Conservation (phyloP, 2,797 vertebrate genomes). For the Microctenopoma stevenorrisi region DNA sequence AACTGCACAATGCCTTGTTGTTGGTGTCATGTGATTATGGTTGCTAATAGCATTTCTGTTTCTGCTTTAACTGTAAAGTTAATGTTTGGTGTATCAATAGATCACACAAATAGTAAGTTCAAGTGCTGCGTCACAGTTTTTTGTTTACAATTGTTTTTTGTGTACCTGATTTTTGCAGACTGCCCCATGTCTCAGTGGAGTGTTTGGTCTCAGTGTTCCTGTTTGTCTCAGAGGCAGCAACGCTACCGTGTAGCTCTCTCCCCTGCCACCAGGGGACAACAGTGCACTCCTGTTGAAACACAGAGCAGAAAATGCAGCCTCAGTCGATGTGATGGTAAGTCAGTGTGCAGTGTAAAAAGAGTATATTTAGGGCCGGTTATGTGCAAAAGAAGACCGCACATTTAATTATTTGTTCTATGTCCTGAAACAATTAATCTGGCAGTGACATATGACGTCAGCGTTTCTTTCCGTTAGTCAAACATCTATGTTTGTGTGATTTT, state of each 20-base stretch:
- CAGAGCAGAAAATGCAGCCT: slow-evolving; percentile 81
- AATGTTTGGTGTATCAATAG: too few relatives aligned
- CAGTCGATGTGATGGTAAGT: slow-evolving; percentile 81
- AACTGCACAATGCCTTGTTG: background rate
- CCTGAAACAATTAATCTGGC: background rate
- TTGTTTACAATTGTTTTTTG: background rate
- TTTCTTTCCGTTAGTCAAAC: background rate
- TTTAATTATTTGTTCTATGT: too few relatives aligned
- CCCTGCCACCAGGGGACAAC: slow-evolving; percentile 72
- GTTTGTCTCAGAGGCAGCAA: slow-evolving; percentile 84
- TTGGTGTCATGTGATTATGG: slow-evolving; percentile 4
- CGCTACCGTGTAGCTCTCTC: slow-evolving; percentile 84
- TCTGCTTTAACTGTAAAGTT: background rate
- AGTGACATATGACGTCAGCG: too few relatives aligned
- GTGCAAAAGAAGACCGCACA: too few relatives aligned
- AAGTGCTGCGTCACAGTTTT: background rate
- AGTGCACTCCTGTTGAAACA: slow-evolving; percentile 82
- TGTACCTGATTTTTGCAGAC: slow-evolving; percentile 39
- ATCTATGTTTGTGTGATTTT: background rate
- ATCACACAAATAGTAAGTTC: background rate
- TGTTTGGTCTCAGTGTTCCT: slow-evolving; percentile 87
- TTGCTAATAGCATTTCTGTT: background rate
- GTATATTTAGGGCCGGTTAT: too few relatives aligned
- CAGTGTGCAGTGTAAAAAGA: too few relatives aligned
- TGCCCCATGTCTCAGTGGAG: slow-evolving; percentile 90